These are phyloP conservation scores for Podotricha telesiphe DNA, from an alignment of 2,888 invertebrate genomes.

Conservation along the genomic window DNA sequence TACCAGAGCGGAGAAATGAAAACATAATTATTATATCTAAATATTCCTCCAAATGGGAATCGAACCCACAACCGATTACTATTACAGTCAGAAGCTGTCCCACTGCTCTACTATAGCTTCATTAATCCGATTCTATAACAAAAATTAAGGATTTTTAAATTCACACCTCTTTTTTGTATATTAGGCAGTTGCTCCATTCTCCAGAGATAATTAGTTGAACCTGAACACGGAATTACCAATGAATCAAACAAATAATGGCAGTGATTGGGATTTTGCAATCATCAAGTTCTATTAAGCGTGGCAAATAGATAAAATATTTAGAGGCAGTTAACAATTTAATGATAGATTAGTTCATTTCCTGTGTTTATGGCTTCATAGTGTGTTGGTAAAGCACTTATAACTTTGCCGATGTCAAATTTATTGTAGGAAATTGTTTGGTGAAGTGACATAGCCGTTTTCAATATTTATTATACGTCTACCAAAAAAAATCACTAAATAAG, in stretches of 20 bases:
- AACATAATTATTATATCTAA: too few species aligned
- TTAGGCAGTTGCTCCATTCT: too few species aligned
- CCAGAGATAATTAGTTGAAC: not conserved
- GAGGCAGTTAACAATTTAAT: not conserved
- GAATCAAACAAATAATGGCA: not conserved
- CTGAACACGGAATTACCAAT: not conserved
- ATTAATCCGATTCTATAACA: too few species aligned
- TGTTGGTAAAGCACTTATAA: not conserved
- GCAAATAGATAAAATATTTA: slow-evolving; percentile 3
- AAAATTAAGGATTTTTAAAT: too few species aligned
- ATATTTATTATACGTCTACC: too few species aligned
- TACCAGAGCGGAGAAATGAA: too few species aligned
- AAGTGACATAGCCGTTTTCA: not conserved
- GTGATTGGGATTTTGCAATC: not conserved
- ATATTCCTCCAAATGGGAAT: too few species aligned
- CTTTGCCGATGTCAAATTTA: not conserved
- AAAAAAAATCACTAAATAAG: too few species aligned
- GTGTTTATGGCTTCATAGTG: not conserved
- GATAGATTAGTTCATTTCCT: slow-evolving; percentile 3
- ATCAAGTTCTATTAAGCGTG: not conserved
- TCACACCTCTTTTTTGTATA: too few species aligned
- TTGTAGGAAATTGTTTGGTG: not conserved
- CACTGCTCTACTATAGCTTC: too few species aligned
- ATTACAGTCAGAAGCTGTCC: too few species aligned
- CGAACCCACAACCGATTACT: too few species aligned